These are phyloP conservation scores for Cathartes aura DNA, from an alignment of 2,113 vertebrate genomes.

Conservation along the genomic window DNA sequence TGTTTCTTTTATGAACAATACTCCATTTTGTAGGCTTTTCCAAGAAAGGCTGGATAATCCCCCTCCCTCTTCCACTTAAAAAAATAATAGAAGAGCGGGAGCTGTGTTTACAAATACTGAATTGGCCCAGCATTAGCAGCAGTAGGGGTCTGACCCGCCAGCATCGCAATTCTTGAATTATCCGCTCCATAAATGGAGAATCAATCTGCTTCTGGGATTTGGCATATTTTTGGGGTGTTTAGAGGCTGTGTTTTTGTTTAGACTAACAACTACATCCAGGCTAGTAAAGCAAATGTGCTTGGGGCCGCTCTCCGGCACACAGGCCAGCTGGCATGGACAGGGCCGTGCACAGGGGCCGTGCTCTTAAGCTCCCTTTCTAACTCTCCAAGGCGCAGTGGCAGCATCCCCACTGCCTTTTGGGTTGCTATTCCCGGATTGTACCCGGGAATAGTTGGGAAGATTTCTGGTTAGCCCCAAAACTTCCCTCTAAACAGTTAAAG, in stretches of 20 bases:
- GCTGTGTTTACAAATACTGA: background rate
- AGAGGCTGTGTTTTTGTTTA: conserved; percentile 24
- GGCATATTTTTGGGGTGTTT: background rate
- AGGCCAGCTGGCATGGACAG: background rate
- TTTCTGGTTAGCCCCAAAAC: background rate
- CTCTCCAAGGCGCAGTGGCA: background rate
- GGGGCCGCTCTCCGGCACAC: fast-evolving
- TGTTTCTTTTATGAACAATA: background rate
- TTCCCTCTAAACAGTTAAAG: background rate
- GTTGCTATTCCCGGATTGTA: fast-evolving
- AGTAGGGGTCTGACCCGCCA: background rate
- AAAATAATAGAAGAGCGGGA: background rate
- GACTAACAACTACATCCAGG: background rate
- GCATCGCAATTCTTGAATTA: background rate
- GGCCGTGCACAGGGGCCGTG: fast-evolving
- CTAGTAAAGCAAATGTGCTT: background rate
- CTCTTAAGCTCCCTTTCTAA: background rate
- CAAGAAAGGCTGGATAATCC: background rate
- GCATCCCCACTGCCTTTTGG: background rate
- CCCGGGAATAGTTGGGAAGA: fast-evolving
- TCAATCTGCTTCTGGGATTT: background rate
- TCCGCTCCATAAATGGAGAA: background rate
- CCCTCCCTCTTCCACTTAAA: background rate
- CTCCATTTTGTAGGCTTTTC: background rate
- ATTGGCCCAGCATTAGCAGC: background rate